phyloP scores from a whole-genome alignment of 2,797 vertebrate species.

The Buphagus erythrorhynchus region DNA sequence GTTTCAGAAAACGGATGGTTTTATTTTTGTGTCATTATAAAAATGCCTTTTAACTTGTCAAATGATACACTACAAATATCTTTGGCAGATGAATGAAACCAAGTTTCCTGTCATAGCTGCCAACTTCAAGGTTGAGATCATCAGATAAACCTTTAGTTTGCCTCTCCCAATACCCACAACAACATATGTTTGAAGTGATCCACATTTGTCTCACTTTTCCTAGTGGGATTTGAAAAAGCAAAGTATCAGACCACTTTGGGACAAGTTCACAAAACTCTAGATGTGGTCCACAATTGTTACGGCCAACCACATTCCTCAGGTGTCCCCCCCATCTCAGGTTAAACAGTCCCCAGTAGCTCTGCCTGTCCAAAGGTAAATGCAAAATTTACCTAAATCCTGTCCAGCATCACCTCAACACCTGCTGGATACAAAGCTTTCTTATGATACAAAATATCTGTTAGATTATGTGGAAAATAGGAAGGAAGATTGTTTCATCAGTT shows the following conservation, averaged over 20 bases:
- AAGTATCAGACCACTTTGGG: not conserved
- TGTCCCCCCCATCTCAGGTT: not conserved
- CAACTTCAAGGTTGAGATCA: slow-evolving; percentile 64
- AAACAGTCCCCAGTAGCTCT: not conserved
- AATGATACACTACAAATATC: slow-evolving; percentile 43
- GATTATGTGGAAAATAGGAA: not conserved
- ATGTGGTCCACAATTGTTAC: not conserved
- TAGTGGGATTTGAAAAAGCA: not conserved
- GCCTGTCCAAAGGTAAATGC: not conserved
- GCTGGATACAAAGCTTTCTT: not conserved
- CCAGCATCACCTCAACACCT: not conserved
- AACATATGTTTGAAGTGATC: slow-evolving; percentile 24
- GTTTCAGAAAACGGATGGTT: slow-evolving; percentile 28
- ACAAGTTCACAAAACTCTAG: not conserved
- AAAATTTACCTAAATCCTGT: not conserved
- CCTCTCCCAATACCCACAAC: slow-evolving; percentile 41
- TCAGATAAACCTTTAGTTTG: slow-evolving; percentile 53
- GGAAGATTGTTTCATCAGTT: not conserved
- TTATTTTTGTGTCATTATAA: slow-evolving; percentile 63
- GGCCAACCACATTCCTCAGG: not conserved
- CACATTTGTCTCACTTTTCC: not conserved
- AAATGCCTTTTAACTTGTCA: slow-evolving; percentile 54
- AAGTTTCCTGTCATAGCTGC: slow-evolving; percentile 55
- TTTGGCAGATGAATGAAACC: slow-evolving; percentile 54
- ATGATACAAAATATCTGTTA: not conserved